phyloP scores from a whole-genome alignment of 2,888 invertebrate genomes.

The Meghimatium bilineatum region DNA sequence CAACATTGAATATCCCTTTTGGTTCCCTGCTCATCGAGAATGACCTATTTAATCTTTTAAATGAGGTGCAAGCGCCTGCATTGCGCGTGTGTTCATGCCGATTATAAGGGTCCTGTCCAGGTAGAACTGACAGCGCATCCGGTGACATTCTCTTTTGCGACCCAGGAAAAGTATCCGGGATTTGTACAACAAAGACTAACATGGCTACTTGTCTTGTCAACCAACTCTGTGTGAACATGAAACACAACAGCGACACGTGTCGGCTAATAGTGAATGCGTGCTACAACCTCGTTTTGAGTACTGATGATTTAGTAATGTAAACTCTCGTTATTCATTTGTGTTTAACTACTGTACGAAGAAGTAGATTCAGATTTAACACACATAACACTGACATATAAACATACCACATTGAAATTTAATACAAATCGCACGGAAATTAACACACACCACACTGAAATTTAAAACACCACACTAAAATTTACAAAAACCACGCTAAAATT shows the following conservation, averaged over 20 bases:
- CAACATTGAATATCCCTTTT: neutral
- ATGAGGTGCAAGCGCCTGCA: constrained; percentile 12
- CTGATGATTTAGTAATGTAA: no score
- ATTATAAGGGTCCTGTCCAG: constrained; percentile 22
- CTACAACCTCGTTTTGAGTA: neutral
- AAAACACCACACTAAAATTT: no score
- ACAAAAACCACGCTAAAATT: no score
- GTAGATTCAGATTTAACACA: no score
- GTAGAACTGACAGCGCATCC: constrained; percentile 28
- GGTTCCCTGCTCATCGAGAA: constrained; percentile 27
- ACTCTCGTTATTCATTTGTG: no score
- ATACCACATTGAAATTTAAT: no score
- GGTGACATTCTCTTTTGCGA: constrained; percentile 41
- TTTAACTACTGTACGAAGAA: no score
- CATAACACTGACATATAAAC: no score
- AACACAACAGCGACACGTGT: constrained; percentile 28
- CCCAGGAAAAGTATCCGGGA: constrained; percentile 1
- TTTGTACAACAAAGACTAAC: neutral
- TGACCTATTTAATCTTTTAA: constrained; percentile 44
- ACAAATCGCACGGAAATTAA: no score
- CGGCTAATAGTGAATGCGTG: neutral
- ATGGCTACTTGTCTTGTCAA: constrained; percentile 16
- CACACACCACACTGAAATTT: no score
- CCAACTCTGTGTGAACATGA: constrained; percentile 5
- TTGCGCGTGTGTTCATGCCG: constrained; percentile 30